A percentile compares a stretch with the other conserved stretches of the same genome.
phyloP scores from a whole-genome alignment of 92 coral and sea anemone genomes.

The Isaurus tuberculatus region DNA sequence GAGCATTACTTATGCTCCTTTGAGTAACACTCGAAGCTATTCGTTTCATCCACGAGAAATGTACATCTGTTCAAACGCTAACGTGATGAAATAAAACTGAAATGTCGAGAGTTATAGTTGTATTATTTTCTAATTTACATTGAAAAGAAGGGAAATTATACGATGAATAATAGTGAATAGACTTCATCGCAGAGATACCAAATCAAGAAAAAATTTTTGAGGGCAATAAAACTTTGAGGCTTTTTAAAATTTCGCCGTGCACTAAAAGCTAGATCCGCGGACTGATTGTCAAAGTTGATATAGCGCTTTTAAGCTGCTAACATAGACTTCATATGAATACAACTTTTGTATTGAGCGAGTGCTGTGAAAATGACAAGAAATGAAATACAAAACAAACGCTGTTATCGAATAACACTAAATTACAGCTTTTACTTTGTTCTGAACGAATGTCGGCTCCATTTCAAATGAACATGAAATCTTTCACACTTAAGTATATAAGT shows the following conservation, averaged over 20 bases:
- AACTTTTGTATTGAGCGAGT: no score
- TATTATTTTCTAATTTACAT: background rate
- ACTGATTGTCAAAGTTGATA: no score
- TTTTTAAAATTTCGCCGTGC: no score
- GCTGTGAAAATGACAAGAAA: background rate
- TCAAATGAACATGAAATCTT: background rate
- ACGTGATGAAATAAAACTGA: background rate
- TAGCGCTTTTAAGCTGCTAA: no score
- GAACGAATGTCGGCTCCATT: background rate
- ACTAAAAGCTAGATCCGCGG: no score
- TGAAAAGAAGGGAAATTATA: background rate
- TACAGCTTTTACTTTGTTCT: background rate
- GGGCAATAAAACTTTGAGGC: no score
- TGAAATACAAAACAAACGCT: background rate
- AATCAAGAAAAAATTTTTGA: no score
- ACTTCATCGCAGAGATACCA: background rate
- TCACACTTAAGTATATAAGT: background rate
- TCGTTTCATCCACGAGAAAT: background rate
- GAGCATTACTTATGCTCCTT: background rate
- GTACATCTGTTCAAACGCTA: background rate
- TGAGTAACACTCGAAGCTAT: background rate
- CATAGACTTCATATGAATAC: no score
- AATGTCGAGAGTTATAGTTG: background rate
- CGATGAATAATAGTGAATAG: background rate
- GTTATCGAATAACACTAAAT: background rate